Evolutionary conservation across 2,797 vertebrate species (phyloP), one percentile per base, ranked within the genome.

Genomic region (Dallia pectoralis): DNA sequence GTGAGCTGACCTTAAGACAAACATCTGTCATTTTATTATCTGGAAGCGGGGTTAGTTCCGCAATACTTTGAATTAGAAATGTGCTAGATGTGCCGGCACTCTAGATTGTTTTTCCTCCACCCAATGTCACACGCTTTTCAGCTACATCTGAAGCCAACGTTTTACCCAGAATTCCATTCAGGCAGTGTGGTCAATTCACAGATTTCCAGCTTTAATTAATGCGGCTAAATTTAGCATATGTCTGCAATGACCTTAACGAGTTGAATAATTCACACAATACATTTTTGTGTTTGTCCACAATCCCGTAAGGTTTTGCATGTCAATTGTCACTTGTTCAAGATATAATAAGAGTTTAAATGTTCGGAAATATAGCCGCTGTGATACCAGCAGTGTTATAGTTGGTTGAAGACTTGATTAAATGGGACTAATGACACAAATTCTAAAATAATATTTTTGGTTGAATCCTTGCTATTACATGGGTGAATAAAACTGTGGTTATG

Each of bases 11-110:
- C 70, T 74, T 30, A 6, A 16, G 25, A 56, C 69, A 32, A 66
- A 67, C 66, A 77, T 33, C 32, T 67, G 22, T 79, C 78, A 79
- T 87, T 74, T 83, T 80, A 83, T 88, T 84, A 80, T 76, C 71
- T 81, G 82, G 88, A 85, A 80, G 77, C 70, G 70, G 74, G 73
- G 78, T 77, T 62, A 80, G 74, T 66, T 22, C 3, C 14, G 2
- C 16, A n/a, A 44, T 40, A 67, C 7, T 47, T 25, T 27, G 25
- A 49, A 68, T 53, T 69, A 48, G 6, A 30, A n/a, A 25, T 19
- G 18, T 32, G 48, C 25, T 49, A 44, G 18, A 18, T 25, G 40
- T 68, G 14, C 36, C 1, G 22, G 14, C n/a, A 47, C 14, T 6
- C 65, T 18, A 8, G 9, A 27, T 62, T 62, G 12, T 30, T 7